Evolutionary conservation across 2,888 invertebrate species (phyloP), one percentile per base, ranked within the genome.

Genomic region (Chrysodeixis includens): DNA sequence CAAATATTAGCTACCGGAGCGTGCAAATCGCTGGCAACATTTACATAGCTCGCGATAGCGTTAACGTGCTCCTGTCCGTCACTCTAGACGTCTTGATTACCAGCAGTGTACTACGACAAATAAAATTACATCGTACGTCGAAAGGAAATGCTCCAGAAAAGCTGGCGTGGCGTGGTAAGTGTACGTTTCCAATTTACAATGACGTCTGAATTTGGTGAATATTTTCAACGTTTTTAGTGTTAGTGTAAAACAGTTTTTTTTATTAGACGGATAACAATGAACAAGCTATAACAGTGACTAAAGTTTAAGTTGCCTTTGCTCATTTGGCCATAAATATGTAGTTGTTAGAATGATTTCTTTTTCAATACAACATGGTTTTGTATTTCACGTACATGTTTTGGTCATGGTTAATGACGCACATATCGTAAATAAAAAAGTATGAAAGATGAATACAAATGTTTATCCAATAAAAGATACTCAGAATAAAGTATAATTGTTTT

Each of bases 51-150:
- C 32, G 53, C 52, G 73, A 78, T 79, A 76, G 65, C 63, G 66
- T 60, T 76, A 78, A 78, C 79, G 73, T 76, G 59, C 32, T 49
- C 16, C 60, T 75, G 79, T 76, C 78, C 32, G 61, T 71, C 76
- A 59, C 40, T 10, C 1, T 7, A 66, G 78, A 79, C 80, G 57
- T 63, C 80, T 80, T 80, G 80, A 79, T 79, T 80, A 74, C 78
- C 51, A 26, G 44, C 66, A 18, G 44, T 65, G 59, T 68, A 62
- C 59, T 14, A 51, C 30, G 12, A 58, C 30, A 55, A 51, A 44
- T 9, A 53, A 2, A 20, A 30, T 53, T 53, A 53, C 53, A 52
- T 26, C 22, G 52, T n/a, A 49, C 18, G 49, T 53, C n/a, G 2
- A 30, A 53, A 30, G 53, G 14, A 53, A 53, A 30, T n/a, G 26